phyloP scores from a whole-genome alignment of 2,888 invertebrate species.

The Geophilus truncorum region DNA sequence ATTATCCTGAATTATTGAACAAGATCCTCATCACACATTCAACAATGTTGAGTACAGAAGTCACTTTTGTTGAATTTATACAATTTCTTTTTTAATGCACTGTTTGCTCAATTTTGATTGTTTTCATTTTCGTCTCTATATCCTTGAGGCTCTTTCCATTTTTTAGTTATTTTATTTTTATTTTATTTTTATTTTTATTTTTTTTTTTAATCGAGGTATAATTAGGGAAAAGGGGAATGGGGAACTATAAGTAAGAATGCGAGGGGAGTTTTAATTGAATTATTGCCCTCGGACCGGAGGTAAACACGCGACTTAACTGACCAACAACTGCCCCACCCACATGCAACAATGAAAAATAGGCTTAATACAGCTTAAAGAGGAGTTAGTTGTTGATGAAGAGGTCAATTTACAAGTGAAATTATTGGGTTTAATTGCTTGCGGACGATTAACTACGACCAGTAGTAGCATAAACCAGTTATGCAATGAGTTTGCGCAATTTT shows the following conservation, averaged over 20 bases:
- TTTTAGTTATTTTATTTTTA: too few species aligned
- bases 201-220: not conserved
- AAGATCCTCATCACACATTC: conserved; percentile 25
- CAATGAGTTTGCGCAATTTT: not conserved
- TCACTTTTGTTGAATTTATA: conserved; percentile 1
- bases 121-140: not conserved
- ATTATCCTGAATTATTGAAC: conserved; percentile 29
- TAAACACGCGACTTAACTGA: conserved; percentile 27
- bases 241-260: not conserved
- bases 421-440: not conserved
- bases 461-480: not conserved
- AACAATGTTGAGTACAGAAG: conserved; percentile 18
- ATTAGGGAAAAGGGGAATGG: not conserved
- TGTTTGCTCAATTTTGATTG: not conserved
- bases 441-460: not conserved
- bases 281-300: conserved; percentile 21
- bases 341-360: conserved; percentile 27
- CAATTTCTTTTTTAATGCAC: not conserved
- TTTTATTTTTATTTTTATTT: too few species aligned
- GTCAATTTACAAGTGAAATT: not conserved
- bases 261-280: conserved; percentile 20
- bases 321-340: conserved; percentile 24
- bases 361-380: conserved; percentile 6
- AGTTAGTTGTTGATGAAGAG: not conserved
- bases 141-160: not conserved